These are phyloP conservation scores for Sesamia inferens DNA, from an alignment of 2,888 invertebrate species.

Conservation along the genomic window DNA sequence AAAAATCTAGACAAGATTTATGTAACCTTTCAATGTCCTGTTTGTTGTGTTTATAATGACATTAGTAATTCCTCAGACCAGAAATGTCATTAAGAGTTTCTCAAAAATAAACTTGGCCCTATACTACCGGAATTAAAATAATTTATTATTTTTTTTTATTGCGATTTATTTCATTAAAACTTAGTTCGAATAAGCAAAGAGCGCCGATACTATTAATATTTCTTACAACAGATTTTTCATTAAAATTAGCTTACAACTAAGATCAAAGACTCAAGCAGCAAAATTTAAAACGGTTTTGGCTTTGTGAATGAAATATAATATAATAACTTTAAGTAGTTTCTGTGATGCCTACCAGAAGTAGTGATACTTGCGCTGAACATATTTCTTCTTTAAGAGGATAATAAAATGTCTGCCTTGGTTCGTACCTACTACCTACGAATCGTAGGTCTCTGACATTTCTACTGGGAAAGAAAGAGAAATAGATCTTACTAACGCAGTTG, in stretches of 20 bases:
- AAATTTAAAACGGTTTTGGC: neutral
- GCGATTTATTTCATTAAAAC: constrained; percentile 5
- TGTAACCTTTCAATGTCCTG: neutral
- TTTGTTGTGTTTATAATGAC: too few species aligned
- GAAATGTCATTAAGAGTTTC: too few species aligned
- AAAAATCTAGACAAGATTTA: neutral
- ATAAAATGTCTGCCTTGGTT: neutral
- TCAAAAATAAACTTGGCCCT: neutral
- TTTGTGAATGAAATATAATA: neutral
- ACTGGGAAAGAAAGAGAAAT: neutral
- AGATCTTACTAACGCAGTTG: too few species aligned
- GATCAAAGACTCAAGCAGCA: neutral
- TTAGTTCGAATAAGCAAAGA: neutral
- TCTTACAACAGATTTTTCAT: neutral
- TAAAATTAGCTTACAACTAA: constrained; percentile 6
- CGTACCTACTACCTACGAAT: neutral
- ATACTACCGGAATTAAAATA: too few species aligned
- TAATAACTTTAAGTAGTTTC: neutral
- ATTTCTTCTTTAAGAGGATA: neutral
- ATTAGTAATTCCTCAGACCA: too few species aligned
- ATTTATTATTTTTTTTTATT: too few species aligned
- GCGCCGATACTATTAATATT: constrained; percentile 7
- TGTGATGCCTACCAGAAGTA: neutral
- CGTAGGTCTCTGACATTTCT: neutral
- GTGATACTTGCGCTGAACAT: neutral